Percentiles rank a stretch among this genome's conserved stretches.
Evolutionary conservation across 2,113 vertebrate species (phyloP).

Genomic region (Telmatochromis brichardi): DNA sequence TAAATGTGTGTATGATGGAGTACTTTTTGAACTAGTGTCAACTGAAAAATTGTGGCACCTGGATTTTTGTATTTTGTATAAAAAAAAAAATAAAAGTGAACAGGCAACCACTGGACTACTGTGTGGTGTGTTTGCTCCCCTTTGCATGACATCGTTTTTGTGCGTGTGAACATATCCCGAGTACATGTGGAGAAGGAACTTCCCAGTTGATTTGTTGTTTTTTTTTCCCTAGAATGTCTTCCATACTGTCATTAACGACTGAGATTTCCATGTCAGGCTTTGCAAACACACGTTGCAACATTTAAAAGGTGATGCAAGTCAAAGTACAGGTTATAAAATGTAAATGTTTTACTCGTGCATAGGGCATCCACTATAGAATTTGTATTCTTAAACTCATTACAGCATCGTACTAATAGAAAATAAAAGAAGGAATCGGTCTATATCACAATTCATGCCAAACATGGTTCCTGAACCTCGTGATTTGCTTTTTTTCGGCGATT

Average conservation of each 20-base stretch:
- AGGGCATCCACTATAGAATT: neutral
- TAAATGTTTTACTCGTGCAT: neutral
- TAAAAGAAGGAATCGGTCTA: neutral
- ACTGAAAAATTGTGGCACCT: constrained; percentile 15
- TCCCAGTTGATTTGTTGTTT: neutral
- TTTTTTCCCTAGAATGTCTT: neutral
- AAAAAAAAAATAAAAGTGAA: constrained; percentile 67
- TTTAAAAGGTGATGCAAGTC: neutral
- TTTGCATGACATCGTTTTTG: neutral
- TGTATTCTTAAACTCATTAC: neutral
- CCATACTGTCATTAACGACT: neutral
- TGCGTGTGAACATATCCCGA: neutral
- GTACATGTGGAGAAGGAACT: neutral
- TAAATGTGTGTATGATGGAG: neutral
- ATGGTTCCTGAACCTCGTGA: neutral
- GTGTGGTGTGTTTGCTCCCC: neutral
- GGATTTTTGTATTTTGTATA: constrained; percentile 77
- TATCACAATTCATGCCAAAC: neutral
- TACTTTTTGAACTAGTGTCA: constrained; percentile 19
- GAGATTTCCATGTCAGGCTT: neutral
- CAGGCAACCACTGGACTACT: neutral
- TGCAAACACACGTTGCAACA: neutral
- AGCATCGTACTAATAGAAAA: neutral
- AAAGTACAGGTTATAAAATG: neutral
- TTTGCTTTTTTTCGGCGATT: neutral